Evolutionary conservation across 2,888 invertebrate species (phyloP), one percentile per base, ranked within the genome.

Genomic region (Pyrochroa serraticornis): DNA sequence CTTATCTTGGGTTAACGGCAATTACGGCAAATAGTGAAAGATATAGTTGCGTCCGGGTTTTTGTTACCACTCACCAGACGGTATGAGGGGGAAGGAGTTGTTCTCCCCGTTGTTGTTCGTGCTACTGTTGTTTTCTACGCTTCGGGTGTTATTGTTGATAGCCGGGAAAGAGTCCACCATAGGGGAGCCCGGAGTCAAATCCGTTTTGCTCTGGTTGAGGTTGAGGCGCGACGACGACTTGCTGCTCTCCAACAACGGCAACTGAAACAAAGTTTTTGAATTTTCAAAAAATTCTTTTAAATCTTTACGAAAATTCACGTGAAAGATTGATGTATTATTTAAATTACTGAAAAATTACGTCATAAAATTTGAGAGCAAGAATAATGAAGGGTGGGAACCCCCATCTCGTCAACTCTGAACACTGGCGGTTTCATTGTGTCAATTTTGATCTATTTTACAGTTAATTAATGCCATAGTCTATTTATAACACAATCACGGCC

Each of bases 91-190:
- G 56, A 77, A 73, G 38, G 69, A 70, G 48, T 70, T 70, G 45
- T 72, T 71, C 43, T 74, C 70, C 44, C 73, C 71, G 58, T 74
- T 75, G 34, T 76, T 74, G 61, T 77, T 76, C 59, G 74, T 75
- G 51, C 73, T 75, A 41, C 75, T 72, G 50, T 72, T 68, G 48
- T 73, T 67, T 53, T 70, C 67, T 41, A 66, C 66, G 44, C 68
- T 71, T 48, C 74, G 70, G 31, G 74, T 62, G 58, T 79, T 78
- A 64, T 79, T 78, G 65, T 79, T 79, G 59, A 79, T 77, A 31
- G 74, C 71, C 13, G 78, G 77, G 63, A 79, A 74, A n/a, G 74
- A 65, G 55, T 77, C 77, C 34, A 70, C 71, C 63, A 73, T 71
- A 6, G 78, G 75, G 45, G 77, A 75, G 41, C 70, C 65, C 32